A percentile compares a stretch with the other conserved stretches of the same genome.
These are phyloP conservation scores for Andricus quercusramuli DNA, from an alignment of 2,888 invertebrate species.

Conservation along the genomic window DNA sequence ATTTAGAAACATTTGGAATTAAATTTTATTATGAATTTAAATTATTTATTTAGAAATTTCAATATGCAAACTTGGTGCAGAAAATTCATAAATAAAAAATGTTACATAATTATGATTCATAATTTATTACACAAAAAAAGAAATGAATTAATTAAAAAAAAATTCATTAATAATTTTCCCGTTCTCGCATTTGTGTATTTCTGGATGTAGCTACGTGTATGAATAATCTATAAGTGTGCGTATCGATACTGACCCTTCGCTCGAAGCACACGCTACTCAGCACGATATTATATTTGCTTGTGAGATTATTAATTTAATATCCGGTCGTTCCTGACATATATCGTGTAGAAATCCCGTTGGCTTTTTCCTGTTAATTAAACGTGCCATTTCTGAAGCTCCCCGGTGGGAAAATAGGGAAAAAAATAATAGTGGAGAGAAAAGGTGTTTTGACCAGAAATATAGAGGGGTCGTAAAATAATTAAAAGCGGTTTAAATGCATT, in stretches of 20 bases:
- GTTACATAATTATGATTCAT: no score
- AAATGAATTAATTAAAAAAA: no score
- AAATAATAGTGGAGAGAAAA: conserved; percentile 4
- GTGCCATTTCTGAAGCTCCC: conserved; percentile 19
- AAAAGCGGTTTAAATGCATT: not conserved
- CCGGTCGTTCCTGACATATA: conserved; percentile 44
- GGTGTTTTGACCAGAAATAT: not conserved
- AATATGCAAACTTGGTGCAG: no score
- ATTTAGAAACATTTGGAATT: no score
- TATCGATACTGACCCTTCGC: conserved; percentile 29
- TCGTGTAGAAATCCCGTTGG: conserved; percentile 29
- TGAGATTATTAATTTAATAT: conserved; percentile 55
- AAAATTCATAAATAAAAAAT: no score
- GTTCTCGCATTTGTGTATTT: not conserved
- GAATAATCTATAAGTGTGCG: conserved; percentile 13
- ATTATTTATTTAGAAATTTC: no score
- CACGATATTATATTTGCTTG: conserved; percentile 52
- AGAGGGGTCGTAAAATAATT: not conserved
- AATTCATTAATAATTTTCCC: not conserved
- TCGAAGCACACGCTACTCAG: conserved; percentile 16
- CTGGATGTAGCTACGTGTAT: not conserved
- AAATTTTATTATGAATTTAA: no score
- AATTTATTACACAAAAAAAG: no score
- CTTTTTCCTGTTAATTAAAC: conserved; percentile 38
- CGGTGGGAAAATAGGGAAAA: not conserved